Evolutionary conservation across 2,797 vertebrate genomes (phyloP).

Genomic region (Leptodactylus fallax): DNA sequence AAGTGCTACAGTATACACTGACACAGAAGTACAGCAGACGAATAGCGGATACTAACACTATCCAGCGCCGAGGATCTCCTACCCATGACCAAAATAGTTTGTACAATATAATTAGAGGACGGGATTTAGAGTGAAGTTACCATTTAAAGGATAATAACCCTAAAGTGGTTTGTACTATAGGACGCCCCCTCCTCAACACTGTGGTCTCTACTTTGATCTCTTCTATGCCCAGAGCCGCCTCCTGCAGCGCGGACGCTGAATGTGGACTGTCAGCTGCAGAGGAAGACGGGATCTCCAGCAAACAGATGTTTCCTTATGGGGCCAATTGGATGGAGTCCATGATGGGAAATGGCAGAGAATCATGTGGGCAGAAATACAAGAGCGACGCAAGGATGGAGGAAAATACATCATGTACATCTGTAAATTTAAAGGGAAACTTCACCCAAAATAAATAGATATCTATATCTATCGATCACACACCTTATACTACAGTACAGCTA

Average conservation of each 20-base stretch:
- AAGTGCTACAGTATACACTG: neutral
- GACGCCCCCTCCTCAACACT: no score
- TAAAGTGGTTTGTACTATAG: no score
- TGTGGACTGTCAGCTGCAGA: neutral
- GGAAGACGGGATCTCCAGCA: neutral
- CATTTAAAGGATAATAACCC: no score
- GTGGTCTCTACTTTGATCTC: neutral
- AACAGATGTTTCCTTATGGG: slow-evolving; percentile 27
- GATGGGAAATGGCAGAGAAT: neutral
- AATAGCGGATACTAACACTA: no score
- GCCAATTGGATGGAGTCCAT: slow-evolving; percentile 1
- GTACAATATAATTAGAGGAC: no score
- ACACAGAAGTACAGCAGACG: neutral
- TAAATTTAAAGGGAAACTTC: neutral
- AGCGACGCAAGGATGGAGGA: neutral
- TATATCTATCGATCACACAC: no score
- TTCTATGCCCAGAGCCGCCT: neutral
- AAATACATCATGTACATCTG: neutral
- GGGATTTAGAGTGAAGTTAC: no score
- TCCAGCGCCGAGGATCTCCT: no score
- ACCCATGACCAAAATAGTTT: no score
- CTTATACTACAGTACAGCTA: no score
- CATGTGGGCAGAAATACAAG: neutral
- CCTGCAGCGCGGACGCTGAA: neutral
- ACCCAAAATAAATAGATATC: neutral